Base-by-base conservation (phyloP, 2,113 vertebrate species). In the Pimephales promelas region DNA sequence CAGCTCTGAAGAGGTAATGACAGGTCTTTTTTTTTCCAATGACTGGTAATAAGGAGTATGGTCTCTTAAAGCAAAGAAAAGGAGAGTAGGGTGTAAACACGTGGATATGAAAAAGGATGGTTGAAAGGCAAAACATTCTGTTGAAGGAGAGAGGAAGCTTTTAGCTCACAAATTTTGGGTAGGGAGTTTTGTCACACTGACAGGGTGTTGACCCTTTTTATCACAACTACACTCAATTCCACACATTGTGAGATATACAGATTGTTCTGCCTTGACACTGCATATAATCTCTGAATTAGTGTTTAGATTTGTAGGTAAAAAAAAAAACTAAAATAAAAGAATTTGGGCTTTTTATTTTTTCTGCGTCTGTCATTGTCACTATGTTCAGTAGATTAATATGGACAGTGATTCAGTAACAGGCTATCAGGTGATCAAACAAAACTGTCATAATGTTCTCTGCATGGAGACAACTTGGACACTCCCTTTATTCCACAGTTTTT, bases 81-180 rank as follows among this genome's bases (percentile, higher is more conserved):
- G 47, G 22, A 81, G 79, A 70, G 79, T 70, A n/a, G 26, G 78
- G 68, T 36, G 61, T 80, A 80, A 80, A 81, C 79, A 70, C 28
- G 31, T 68, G 28, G 47, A 70, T 68, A 20, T 26, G 64, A 22
- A 40, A 54, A 40, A 56, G 64, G 28, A 22, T 81, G 64, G 64
- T 81, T 81, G 79, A 81, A 81, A 81, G 79, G 64, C 40, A 81
- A 56, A 81, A 40, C 22, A 81, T 70, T 70, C 56, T 56, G 47
- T 70, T 54, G 31, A 3, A 34, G 79, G 28, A 70, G 40, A 66
- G 47, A 81, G 31, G 79, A 81, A 68, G 79, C 79, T 81, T 70
- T 68, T 81, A 70, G 47, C 79, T 54, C 64, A 81, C 28, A 40
- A 40, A 36, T 70, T 81, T 22, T 81, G 22, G 61, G 47, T 31